Evolutionary conservation across 2,888 invertebrate species (phyloP).

Genomic region (Meganola albula): DNA sequence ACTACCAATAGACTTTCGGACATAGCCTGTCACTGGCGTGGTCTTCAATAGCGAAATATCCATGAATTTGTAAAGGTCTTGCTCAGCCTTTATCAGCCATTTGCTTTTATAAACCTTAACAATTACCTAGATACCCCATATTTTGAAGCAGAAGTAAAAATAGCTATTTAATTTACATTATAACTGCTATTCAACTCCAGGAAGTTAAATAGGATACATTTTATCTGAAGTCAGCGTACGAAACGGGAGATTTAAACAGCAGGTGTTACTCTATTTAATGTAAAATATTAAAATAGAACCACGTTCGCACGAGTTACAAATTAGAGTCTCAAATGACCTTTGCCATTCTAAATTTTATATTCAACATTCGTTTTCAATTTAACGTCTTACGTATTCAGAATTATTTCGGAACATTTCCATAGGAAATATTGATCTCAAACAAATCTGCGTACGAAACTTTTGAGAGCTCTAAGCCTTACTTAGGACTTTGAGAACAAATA

Average conservation of each 20-base stretch:
- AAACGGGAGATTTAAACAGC: conserved; percentile 48
- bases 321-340: conserved; percentile 52
- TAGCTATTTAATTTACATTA: too few species aligned
- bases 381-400: conserved; percentile 19
- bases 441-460: conserved; percentile 17
- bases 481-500: conserved; percentile 21
- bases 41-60: too few species aligned
- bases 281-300: conserved; percentile 57
- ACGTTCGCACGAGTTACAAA: conserved; percentile 45
- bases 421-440: conserved; percentile 18
- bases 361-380: conserved; percentile 21
- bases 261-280: conserved; percentile 57
- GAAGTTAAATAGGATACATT: conserved; percentile 34
- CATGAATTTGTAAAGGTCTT: too few species aligned
- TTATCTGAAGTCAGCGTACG: conserved; percentile 37
- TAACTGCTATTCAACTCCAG: conserved; percentile 17
- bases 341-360: conserved; percentile 35
- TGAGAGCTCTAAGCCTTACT: conserved; percentile 16
- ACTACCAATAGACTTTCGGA: too few species aligned
- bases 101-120: too few species aligned
- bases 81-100: too few species aligned
- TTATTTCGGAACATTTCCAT: conserved; percentile 25
- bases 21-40: too few species aligned
- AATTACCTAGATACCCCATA: too few species aligned
- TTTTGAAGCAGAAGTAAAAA: too few species aligned